Conservation (phyloP, 64 coral and sea anemone genomes). For the Montipora foliosa region DNA sequence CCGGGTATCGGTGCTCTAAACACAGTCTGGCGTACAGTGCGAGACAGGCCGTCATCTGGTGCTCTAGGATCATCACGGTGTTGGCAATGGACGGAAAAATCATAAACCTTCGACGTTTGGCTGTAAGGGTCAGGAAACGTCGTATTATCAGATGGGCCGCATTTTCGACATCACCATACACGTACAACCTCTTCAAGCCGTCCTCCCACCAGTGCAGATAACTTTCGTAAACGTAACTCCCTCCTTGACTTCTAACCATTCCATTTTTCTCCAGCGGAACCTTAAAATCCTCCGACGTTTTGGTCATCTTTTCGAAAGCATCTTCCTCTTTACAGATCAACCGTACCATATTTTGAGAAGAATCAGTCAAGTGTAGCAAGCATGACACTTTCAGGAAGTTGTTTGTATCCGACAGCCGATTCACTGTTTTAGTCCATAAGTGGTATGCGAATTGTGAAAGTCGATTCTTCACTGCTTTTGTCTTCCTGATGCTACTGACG, state of each 20-base stretch:
- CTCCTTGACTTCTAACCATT: not conserved
- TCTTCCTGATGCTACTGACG: not conserved
- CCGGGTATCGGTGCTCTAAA: not conserved
- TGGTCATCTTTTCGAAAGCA: slow-evolving; percentile 23
- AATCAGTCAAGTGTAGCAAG: slow-evolving; percentile 52
- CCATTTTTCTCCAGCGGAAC: slow-evolving; percentile 35
- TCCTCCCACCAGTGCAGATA: slow-evolving; percentile 69
- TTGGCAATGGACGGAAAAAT: slow-evolving; percentile 85
- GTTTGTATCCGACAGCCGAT: slow-evolving; percentile 50
- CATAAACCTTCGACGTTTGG: not conserved
- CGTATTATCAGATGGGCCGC: slow-evolving; percentile 37
- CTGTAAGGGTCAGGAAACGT: slow-evolving; percentile 73
- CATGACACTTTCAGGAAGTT: slow-evolving; percentile 78
- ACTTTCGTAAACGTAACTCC: slow-evolving; percentile 47
- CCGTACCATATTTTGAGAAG: not conserved
- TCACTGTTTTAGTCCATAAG: slow-evolving; percentile 48
- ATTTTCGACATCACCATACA: slow-evolving; percentile 53
- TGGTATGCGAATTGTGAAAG: slow-evolving; percentile 38
- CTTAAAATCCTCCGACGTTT: not conserved
- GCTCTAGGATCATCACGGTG: slow-evolving; percentile 88
- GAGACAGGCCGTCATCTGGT: slow-evolving; percentile 71
- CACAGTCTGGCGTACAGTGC: slow-evolving; percentile 58
- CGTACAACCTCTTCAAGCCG: slow-evolving; percentile 63
- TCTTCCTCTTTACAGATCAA: slow-evolving; percentile 72
- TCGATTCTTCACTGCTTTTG: slow-evolving; percentile 41